Evolutionary conservation across 2,113 vertebrate species (phyloP).

Genomic region (Aix galericulata): DNA sequence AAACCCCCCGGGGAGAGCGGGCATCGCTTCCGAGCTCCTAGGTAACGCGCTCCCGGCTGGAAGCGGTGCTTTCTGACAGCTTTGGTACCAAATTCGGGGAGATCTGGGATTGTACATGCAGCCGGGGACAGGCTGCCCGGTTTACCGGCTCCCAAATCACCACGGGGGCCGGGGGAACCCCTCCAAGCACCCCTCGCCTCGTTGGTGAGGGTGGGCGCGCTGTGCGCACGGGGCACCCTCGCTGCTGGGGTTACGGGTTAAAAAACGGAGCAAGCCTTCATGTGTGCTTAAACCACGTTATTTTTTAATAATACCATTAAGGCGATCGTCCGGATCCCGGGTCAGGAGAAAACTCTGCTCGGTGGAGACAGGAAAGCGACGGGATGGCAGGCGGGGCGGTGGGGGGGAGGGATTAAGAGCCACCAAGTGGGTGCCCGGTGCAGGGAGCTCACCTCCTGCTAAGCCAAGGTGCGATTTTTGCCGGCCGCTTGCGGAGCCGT

Average conservation of each 20-base stretch:
- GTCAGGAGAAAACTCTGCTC: constrained; percentile 30
- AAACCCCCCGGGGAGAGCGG: background rate
- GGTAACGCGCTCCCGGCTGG: background rate
- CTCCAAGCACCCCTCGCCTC: background rate
- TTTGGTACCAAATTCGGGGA: background rate
- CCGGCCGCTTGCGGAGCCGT: background rate
- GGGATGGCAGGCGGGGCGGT: background rate
- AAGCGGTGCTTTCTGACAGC: background rate
- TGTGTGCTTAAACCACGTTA: constrained; percentile 52
- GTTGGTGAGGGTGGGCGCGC: background rate
- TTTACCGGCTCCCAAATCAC: background rate
- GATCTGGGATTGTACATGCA: background rate
- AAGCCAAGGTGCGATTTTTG: constrained; percentile 55
- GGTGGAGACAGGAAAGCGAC: constrained; percentile 54
- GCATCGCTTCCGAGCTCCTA: background rate
- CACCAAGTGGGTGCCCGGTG: constrained; percentile 35
- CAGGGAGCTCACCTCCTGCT: constrained; percentile 30
- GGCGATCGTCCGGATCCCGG: constrained; percentile 28
- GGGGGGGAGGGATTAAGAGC: background rate
- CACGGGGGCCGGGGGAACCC: background rate
- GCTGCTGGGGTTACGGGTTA: background rate
- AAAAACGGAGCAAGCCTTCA: constrained; percentile 25
- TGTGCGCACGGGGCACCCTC: background rate
- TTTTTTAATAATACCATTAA: constrained; percentile 61
- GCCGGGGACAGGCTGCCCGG: background rate